A percentile compares a stretch with the other conserved stretches of the same genome.
Evolutionary conservation across 2,888 invertebrate genomes (phyloP).

Genomic region (Rhabditoides inermis): DNA sequence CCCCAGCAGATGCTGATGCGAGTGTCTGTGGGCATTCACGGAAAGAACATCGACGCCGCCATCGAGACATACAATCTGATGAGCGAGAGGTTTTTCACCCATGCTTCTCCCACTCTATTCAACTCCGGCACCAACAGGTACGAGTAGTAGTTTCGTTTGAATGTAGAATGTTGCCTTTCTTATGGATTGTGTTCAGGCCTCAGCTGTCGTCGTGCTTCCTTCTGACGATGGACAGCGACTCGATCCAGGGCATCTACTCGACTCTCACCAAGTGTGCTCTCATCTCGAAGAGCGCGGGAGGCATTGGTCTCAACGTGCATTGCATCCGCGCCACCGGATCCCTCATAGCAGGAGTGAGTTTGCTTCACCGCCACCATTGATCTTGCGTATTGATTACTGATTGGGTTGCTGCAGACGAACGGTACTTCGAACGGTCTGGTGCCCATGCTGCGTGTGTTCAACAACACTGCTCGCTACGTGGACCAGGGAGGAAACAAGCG

Average conservation of each 20-base stretch:
- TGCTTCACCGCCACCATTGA: not conserved
- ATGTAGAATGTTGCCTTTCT: not conserved
- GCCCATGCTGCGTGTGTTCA: constrained; percentile 88
- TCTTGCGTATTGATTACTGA: too few relatives aligned
- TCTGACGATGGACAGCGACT: constrained; percentile 85
- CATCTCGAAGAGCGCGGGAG: constrained; percentile 92
- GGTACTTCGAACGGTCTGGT: constrained; percentile 88
- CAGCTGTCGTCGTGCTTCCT: constrained; percentile 91
- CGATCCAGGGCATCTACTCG: constrained; percentile 51
- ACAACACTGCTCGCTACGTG: constrained; percentile 88
- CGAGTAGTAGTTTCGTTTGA: not conserved
- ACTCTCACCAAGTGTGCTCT: constrained; percentile 66
- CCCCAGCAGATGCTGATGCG: constrained; percentile 99
- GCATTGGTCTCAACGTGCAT: constrained; percentile 90
- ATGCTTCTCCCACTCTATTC: constrained; percentile 93
- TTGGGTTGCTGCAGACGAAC: constrained; percentile 67
- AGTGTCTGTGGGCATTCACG: constrained; percentile 89
- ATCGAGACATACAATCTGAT: constrained; percentile 90
- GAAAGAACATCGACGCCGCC: constrained; percentile 79
- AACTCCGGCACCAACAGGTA: constrained; percentile 73
- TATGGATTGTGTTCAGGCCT: constrained; percentile 59
- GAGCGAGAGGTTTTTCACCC: constrained; percentile 89
- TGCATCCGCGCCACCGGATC: constrained; percentile 85
- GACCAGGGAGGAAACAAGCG: constrained; percentile 96
- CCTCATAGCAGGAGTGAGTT: constrained; percentile 70